Base-by-base conservation (phyloP, 2,113 vertebrate genomes). In the Hoplias malabaricus region DNA sequence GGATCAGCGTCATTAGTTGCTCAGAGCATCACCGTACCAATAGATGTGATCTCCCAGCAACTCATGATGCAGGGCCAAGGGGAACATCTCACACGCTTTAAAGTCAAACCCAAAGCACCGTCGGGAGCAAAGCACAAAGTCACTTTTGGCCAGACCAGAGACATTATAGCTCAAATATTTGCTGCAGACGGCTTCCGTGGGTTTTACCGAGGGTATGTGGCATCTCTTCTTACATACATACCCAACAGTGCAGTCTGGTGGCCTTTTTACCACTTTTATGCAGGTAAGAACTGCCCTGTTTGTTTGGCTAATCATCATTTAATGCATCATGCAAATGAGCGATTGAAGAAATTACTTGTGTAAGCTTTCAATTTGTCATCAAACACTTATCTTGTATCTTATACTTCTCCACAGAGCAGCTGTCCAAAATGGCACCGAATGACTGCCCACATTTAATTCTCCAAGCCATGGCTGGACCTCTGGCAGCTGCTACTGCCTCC, bases 251-350 rank as follows among this genome's bases (percentile, higher is more conserved):
- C 98, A 0, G 94, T 95, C 19, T 99, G 98, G 98, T 99, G 98
- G 98, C 96, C 98, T 65, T 98, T 99, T 90, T 99, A 99, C 79
- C 97, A 99, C 84, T 97, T 97, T 84, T 99, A 99, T 31, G 92
- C 96, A 82, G 98, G 98, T 99, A 91, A 88, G 75, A 66, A 8
- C 10, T 43, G 1, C 43, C 36, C 4, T 50, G 19, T n/a, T n/a
- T n/a, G n/a, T n/a, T 4, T n/a, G 14, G 6, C 23, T 53, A 21
- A 53, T 53, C n/a, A 31, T 14, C 12, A 31, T 6, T 11, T 2
- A 19, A n/a, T 50, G 5, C 2, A 27, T 25, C 13, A 9, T 16
- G 21, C 5, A 48, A 36, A 19, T n/a, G n/a, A n/a, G n/a, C n/a
- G n/a, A n/a, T n/a, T n/a, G n/a, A n/a, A n/a, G n/a, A n/a, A n/a